Percentiles rank a stretch among this genome's conserved stretches.
phyloP scores from a whole-genome alignment of 2,797 vertebrate genomes.

The Sebastes paucispinis region DNA sequence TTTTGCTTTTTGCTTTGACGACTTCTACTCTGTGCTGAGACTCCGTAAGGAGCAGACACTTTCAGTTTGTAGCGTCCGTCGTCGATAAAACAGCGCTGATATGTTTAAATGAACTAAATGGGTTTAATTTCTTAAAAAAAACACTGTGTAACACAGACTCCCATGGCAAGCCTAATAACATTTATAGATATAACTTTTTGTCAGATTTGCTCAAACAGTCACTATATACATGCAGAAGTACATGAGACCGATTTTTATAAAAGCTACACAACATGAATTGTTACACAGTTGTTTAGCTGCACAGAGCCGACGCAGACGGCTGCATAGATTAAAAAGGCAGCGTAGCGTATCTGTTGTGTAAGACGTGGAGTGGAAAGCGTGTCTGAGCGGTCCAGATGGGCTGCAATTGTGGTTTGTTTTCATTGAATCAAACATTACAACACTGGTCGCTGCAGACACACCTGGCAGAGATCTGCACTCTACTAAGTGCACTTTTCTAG shows the following conservation, averaged over 20 bases:
- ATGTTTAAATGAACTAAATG: too few relatives aligned
- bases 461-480: background rate
- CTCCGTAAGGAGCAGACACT: too few relatives aligned
- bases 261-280: background rate
- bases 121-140: too few relatives aligned
- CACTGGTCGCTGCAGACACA: background rate
- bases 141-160: too few relatives aligned
- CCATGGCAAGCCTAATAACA: background rate
- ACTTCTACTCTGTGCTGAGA: too few relatives aligned
- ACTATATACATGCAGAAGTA: too few relatives aligned
- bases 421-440: background rate
- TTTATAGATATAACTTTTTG: too few relatives aligned
- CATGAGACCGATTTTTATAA: background rate
- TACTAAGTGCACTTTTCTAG: background rate
- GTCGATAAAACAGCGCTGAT: too few relatives aligned
- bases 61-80: too few relatives aligned
- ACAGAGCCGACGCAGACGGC: background rate
- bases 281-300: background rate
- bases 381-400: background rate
- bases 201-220: too few relatives aligned
- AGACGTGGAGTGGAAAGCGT: background rate
- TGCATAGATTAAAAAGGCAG: background rate
- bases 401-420: background rate
- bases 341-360: too few relatives aligned
- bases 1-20: too few relatives aligned